These are phyloP conservation scores for Xerus inauris DNA, from an alignment of 2,113 vertebrate species.

Conservation along the genomic window DNA sequence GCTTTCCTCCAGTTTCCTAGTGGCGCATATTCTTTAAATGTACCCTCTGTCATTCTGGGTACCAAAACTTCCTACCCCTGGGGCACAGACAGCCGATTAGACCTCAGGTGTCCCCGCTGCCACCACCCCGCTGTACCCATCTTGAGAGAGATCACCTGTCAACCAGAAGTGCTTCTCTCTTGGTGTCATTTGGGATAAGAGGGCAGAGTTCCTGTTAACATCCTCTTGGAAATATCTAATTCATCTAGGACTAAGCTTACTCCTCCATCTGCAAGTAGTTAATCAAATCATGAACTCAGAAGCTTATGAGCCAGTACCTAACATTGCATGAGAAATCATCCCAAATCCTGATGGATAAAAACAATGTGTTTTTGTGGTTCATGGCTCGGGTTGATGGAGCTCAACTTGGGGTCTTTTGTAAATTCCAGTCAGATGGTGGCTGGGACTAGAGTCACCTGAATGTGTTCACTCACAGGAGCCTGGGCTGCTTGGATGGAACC, in stretches of 20 bases:
- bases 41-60: not conserved
- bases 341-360: not conserved
- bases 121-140: not conserved
- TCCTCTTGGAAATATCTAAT: not conserved
- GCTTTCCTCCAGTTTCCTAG: not conserved
- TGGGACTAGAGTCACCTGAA: not conserved
- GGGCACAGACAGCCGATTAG: not conserved
- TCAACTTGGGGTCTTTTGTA: not conserved
- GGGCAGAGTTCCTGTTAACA: not conserved
- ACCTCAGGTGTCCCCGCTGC: not conserved
- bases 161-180: not conserved
- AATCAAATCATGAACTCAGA: not conserved
- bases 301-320: not conserved
- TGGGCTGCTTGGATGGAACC: not conserved
- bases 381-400: not conserved
- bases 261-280: not conserved
- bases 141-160: not conserved
- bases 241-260: not conserved
- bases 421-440: not conserved
- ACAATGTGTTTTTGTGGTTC: not conserved
- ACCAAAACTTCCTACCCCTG: not conserved
- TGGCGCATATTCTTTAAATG: not conserved
- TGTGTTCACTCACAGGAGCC: not conserved
- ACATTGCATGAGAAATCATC: not conserved
- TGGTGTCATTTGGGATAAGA: not conserved